Conservation (phyloP, 2,888 invertebrate species). For the Corbicula japonica region DNA sequence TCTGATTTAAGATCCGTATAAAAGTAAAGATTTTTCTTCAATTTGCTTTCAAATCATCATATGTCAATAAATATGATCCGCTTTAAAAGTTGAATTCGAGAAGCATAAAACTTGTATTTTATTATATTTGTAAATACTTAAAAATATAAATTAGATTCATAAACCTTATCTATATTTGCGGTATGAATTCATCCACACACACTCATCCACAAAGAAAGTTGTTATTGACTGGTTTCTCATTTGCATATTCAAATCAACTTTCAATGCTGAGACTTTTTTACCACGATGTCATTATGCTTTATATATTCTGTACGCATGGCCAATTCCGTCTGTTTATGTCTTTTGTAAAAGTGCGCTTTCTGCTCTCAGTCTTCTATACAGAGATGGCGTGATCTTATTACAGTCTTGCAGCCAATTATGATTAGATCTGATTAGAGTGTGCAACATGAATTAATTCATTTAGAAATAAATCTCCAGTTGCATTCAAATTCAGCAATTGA, state of each 20-base stretch:
- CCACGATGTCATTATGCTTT: slow-evolving; percentile 36
- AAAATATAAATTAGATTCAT: slow-evolving; percentile 16
- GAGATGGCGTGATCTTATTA: slow-evolving; percentile 19
- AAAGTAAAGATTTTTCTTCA: too few relatives aligned
- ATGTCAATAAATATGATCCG: too few relatives aligned
- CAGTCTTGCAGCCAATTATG: slow-evolving; percentile 40
- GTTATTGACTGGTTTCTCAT: slow-evolving; percentile 20
- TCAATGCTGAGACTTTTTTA: slow-evolving; percentile 10
- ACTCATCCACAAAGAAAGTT: slow-evolving; percentile 22
- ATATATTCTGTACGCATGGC: slow-evolving; percentile 36
- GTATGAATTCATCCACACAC: neutral
- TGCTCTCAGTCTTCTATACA: slow-evolving; percentile 23
- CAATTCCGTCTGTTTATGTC: slow-evolving; percentile 28
- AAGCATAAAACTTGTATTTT: neutral
- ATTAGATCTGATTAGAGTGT: slow-evolving; percentile 36
- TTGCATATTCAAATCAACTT: slow-evolving; percentile 21
- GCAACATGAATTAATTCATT: slow-evolving; percentile 14
- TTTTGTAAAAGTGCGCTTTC: slow-evolving; percentile 27
- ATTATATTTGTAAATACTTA: neutral
- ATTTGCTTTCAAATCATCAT: too few relatives aligned
- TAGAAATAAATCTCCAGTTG: slow-evolving; percentile 2
- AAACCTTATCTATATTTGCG: slow-evolving; percentile 15
- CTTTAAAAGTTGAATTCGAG: neutral
- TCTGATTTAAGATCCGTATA: neutral
- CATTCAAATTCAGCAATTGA: neutral